These are phyloP conservation scores for Stenoptilia bipunctidactyla DNA, from an alignment of 2,888 invertebrate genomes.

Conservation along the genomic window DNA sequence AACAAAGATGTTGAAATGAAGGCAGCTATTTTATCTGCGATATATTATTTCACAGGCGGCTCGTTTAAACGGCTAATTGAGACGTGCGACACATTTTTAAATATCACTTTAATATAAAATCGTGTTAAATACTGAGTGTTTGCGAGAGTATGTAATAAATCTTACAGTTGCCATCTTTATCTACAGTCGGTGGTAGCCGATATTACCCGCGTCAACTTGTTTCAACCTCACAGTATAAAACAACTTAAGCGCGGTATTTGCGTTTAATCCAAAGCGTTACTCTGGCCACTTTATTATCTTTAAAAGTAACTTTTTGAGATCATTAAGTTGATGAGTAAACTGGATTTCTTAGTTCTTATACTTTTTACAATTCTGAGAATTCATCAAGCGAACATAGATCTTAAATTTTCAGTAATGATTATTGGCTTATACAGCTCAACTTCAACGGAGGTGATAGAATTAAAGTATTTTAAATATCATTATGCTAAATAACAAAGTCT, in stretches of 20 bases:
- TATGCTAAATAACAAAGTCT: constrained; percentile 15
- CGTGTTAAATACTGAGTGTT: constrained; percentile 35
- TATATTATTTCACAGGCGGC: constrained; percentile 26
- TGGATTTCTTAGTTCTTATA: not conserved
- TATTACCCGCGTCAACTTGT: constrained; percentile 44
- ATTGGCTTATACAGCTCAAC: not conserved
- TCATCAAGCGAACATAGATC: not conserved
- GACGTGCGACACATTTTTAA: constrained; percentile 37
- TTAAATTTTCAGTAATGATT: not conserved
- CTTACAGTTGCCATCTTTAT: constrained; percentile 54
- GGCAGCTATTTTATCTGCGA: constrained; percentile 3
- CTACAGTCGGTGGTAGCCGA: constrained; percentile 51
- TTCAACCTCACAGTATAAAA: constrained; percentile 58
- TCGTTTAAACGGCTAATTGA: constrained; percentile 49
- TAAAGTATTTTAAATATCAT: constrained; percentile 4
- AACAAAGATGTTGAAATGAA: constrained; percentile 9
- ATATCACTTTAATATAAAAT: constrained; percentile 33
- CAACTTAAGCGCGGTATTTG: constrained; percentile 27
- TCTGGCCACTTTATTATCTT: too few relatives aligned
- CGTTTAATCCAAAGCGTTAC: not conserved
- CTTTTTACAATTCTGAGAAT: not conserved
- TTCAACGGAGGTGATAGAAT: not conserved
- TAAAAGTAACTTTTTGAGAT: too few relatives aligned
- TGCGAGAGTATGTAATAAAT: constrained; percentile 57
- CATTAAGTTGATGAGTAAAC: not conserved